Conservation (phyloP, 2,888 invertebrate genomes). For the Torymus aiolomorphi region DNA sequence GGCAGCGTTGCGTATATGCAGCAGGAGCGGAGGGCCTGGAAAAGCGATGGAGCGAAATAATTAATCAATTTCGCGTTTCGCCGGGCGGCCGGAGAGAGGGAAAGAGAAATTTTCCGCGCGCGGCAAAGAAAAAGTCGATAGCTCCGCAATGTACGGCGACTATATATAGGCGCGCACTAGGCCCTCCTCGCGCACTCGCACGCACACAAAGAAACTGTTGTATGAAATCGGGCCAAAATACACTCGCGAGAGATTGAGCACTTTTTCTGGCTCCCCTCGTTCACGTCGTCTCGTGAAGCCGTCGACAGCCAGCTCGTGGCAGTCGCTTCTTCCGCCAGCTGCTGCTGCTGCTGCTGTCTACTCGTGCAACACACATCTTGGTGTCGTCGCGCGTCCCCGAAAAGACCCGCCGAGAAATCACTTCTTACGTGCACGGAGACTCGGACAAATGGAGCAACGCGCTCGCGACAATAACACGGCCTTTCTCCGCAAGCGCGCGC, state of each 20-base stretch:
- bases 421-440: too few relatives aligned
- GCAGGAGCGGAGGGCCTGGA: not conserved
- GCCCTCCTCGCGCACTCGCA: too few relatives aligned
- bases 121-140: constrained; percentile 9
- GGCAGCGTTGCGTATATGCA: not conserved
- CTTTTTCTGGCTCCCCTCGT: too few relatives aligned
- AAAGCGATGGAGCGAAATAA: not conserved
- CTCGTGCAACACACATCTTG: not conserved
- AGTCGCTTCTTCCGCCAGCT: constrained; percentile 15
- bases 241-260: too few relatives aligned
- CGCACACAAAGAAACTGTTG: too few relatives aligned
- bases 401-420: not conserved
- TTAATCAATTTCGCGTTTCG: constrained; percentile 9
- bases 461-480: constrained; percentile 55
- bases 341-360: not conserved
- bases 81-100: too few relatives aligned
- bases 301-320: not conserved
- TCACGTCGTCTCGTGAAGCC: constrained; percentile 6
- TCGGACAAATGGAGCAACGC: constrained; percentile 7
- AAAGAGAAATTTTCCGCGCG: not conserved
- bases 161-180: too few relatives aligned
- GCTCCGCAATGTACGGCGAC: not conserved
- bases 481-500: constrained; percentile 54
- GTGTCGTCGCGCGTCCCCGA: not conserved
- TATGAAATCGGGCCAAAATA: too few relatives aligned